Base-by-base conservation (phyloP, 2,888 invertebrate genomes). In the Cataglyphis rosenhaueri region DNA sequence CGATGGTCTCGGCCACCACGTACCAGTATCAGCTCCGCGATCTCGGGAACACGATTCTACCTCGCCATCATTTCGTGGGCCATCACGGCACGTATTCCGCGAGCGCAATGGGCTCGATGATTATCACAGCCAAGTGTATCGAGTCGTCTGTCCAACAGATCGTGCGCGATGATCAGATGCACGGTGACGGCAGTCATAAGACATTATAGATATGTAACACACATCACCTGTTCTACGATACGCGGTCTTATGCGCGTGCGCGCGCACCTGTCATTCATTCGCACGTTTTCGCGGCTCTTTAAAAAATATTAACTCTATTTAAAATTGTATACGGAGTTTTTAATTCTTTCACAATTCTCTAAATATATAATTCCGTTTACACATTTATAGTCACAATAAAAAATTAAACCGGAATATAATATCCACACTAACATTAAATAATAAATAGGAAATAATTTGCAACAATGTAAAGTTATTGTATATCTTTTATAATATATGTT, bases 201-300 rank as follows among this genome's bases (percentile, higher is more conserved):
- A 89, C 91, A 91, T 88, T 84, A 84, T 89, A 90, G 84, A 85
- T 84, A 68, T 29, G 85, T 76, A 78, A 71, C 52, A 3, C 52
- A 52, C 85, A 85, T 91, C 91, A 90, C 90, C 90, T 90, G 91
- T 91, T 90, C 87, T 61, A 44, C 55, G 83, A 18, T 44, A 44
- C 70, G 41, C 29, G 8, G 15, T 32, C 68, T 68, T 68, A 18
- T 44, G 78, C 78, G 78, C 44, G n/a, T 8, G 18, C 10, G 61
- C 74, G 88, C 89, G 88, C 88, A 87, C 75, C 88, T 86, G 82
- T 75, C 83, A 57, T 52, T 18, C 12, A 12, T 68, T 6, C 64
- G 59, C 15, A 12, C 48, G 25, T 32, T 29, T 64, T 65, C 87
- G 86, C 84, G 82, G 21, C 15, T 62, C 48, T 84, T 82, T 18